A percentile compares a stretch with the other conserved stretches of the same genome.
Conservation (phyloP, 2,888 invertebrate species). For the Malthinus flaveolus region DNA sequence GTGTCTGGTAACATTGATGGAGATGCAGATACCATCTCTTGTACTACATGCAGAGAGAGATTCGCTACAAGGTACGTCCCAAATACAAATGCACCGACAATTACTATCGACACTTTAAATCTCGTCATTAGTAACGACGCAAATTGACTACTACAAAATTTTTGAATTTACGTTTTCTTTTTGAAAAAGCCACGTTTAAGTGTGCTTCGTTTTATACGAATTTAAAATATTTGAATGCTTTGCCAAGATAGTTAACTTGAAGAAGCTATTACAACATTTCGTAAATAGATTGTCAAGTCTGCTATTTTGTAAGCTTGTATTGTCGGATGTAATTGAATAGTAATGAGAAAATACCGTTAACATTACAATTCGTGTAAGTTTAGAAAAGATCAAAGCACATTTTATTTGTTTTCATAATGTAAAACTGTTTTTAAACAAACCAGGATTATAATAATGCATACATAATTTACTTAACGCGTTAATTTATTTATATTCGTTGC, state of each 20-base stretch:
- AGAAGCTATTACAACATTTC: background rate
- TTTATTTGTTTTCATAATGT: too few relatives aligned
- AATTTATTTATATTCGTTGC: too few relatives aligned
- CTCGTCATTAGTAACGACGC: background rate
- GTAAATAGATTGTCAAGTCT: slow-evolving; percentile 7
- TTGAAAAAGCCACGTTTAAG: too few relatives aligned
- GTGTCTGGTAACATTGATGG: slow-evolving; percentile 20
- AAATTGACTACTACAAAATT: background rate
- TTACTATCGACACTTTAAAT: slow-evolving; percentile 1
- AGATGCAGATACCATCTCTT: slow-evolving; percentile 20
- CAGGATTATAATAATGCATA: too few relatives aligned
- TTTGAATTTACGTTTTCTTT: background rate
- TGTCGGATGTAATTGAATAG: slow-evolving; percentile 4
- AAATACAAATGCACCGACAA: slow-evolving; percentile 31
- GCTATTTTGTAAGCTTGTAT: slow-evolving; percentile 8
- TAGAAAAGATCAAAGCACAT: background rate
- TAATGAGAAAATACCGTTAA: slow-evolving; percentile 7
- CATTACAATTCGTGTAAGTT: background rate
- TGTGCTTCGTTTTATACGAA: background rate
- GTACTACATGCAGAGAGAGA: slow-evolving; percentile 18
- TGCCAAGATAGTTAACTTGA: background rate
- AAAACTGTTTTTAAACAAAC: too few relatives aligned
- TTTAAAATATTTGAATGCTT: background rate
- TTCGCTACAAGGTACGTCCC: slow-evolving; percentile 28
- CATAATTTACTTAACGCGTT: too few relatives aligned